A percentile compares a stretch with the other conserved stretches of the same genome.
These are phyloP conservation scores for Hirtodrosophila confusa DNA, from an alignment of 2,888 invertebrate species.

Conservation along the genomic window DNA sequence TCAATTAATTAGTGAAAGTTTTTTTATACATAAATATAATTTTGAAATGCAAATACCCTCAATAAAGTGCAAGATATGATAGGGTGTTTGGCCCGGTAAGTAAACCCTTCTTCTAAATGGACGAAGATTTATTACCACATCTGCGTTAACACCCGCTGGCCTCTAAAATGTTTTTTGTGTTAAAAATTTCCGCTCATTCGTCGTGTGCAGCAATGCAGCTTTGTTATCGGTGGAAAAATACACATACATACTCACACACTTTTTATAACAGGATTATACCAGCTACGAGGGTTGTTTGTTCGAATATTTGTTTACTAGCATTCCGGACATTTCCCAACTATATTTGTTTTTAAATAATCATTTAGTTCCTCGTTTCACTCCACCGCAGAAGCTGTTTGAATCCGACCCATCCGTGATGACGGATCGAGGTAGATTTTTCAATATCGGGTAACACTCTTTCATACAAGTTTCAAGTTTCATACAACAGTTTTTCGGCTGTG, in stretches of 20 bases:
- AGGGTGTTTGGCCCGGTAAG: neutral
- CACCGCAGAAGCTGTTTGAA: too few relatives aligned
- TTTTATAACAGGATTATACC: neutral
- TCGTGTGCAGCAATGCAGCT: constrained; percentile 13
- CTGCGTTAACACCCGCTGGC: neutral
- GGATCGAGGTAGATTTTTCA: too few relatives aligned
- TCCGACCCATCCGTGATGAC: too few relatives aligned
- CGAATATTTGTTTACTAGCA: constrained; percentile 27
- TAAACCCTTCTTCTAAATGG: constrained; percentile 2
- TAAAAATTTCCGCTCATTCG: constrained; percentile 38
- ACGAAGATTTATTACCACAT: neutral
- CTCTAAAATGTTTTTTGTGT: constrained; percentile 21
- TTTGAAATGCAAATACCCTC: too few relatives aligned
- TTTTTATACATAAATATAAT: too few relatives aligned
- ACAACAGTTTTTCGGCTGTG: too few relatives aligned
- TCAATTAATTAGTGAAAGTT: too few relatives aligned
- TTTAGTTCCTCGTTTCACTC: too few relatives aligned
- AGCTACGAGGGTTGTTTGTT: constrained; percentile 16
- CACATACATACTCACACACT: neutral
- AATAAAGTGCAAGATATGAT: too few relatives aligned
- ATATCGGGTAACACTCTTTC: too few relatives aligned
- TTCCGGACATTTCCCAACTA: constrained; percentile 12
- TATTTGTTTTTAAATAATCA: too few relatives aligned
- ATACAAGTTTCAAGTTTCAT: too few relatives aligned
- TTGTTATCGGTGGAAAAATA: neutral